These are phyloP conservation scores for Rhyzopertha dominica DNA, from an alignment of 1,140 invertebrate genomes.

Conservation along the genomic window DNA sequence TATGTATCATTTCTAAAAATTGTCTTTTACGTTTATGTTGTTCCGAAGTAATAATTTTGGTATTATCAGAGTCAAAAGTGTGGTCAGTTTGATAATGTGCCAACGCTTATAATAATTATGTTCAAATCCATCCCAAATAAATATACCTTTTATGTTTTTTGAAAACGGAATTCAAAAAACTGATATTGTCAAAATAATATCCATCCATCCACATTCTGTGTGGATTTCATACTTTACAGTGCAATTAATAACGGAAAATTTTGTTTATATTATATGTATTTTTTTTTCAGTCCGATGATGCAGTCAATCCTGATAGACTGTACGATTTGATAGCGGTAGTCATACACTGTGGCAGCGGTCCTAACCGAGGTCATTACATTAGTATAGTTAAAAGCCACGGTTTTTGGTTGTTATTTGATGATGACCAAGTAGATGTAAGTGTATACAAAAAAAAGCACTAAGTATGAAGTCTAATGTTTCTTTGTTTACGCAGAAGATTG, in stretches of 20 bases:
- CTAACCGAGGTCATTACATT: conserved; percentile 99
- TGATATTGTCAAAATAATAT: too few species aligned
- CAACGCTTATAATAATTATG: too few species aligned
- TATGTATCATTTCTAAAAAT: too few species aligned
- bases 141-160: too few species aligned
- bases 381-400: conserved; percentile 99
- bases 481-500: conserved; percentile 88
- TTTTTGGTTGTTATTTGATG: conserved; percentile 98
- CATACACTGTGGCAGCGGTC: conserved; percentile 98
- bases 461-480: background rate
- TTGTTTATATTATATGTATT: conserved; percentile 11
- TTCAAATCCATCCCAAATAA: too few species aligned
- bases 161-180: too few species aligned
- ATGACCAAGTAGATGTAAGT: conserved; percentile 99
- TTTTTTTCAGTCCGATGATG: conserved; percentile 85
- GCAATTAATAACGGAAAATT: background rate
- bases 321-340: conserved; percentile 99
- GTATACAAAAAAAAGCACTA: background rate
- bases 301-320: conserved; percentile 92
- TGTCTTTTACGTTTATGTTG: too few species aligned
- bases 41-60: too few species aligned
- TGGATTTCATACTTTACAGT: background rate
- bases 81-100: too few species aligned
- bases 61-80: too few species aligned
- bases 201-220: too few species aligned